phyloP scores from a whole-genome alignment of 2,113 vertebrate genomes.

The Egretta garzetta region DNA sequence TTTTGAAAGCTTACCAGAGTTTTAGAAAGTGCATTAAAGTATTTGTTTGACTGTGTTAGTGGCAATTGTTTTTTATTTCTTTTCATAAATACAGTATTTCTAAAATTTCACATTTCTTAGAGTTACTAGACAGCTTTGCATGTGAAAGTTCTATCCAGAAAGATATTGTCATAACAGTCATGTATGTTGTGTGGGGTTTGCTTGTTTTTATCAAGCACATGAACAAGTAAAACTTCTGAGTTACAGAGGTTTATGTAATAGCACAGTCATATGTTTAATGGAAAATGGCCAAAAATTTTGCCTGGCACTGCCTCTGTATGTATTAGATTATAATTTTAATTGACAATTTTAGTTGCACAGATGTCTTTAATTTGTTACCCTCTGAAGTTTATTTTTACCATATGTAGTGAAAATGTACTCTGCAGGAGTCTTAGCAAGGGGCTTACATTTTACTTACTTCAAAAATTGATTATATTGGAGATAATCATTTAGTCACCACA shows the following conservation, averaged over 20 bases:
- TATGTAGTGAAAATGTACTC: background rate
- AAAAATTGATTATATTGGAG: conserved; percentile 11
- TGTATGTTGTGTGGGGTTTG: background rate
- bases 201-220: background rate
- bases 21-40: background rate
- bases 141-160: background rate
- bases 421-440: background rate
- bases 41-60: background rate
- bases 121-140: background rate
- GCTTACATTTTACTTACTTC: conserved; percentile 21
- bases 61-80: background rate
- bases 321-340: conserved; percentile 37
- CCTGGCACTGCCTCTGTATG: background rate
- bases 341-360: conserved; percentile 16
- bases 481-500: background rate
- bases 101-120: background rate
- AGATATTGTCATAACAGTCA: background rate
- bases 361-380: conserved; percentile 21
- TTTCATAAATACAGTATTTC: background rate
- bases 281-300: background rate
- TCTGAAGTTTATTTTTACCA: conserved; percentile 51
- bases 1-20: background rate
- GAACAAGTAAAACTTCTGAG: background rate
- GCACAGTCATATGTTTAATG: background rate
- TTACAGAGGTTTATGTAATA: background rate